Base-by-base conservation (phyloP, 2,888 invertebrate species). In the Camponotus fellah region DNA sequence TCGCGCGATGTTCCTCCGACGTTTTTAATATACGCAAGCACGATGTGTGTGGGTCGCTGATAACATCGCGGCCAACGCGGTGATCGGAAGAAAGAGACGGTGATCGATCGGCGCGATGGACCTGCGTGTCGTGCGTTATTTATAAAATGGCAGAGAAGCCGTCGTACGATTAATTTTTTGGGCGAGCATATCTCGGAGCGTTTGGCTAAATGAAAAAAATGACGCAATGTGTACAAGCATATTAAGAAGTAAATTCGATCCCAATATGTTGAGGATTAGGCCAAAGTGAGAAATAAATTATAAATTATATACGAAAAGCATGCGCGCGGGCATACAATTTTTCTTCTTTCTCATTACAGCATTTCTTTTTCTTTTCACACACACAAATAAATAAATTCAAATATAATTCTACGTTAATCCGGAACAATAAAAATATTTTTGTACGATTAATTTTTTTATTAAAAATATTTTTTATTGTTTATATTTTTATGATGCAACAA, bases 131-230 rank as follows among this genome's bases (percentile, higher is more conserved):
- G 43, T 58, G 58, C 34, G 58, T 79, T 74, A 60, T 80, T 74
- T 72, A 60, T 74, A 74, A 80, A 74, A 80, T 37, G 46, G 74
- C 17, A 60, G 79, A 21, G 74, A 80, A 74, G 46, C 40, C 21
- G 58, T 37, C 69, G 58, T 21, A 60, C 79, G 75, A 60, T 72
- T 74, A 46, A 21, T 60, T 74, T 74, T n/a, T 53, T 46, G 12
- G 21, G 21, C 34, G 74, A 60, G 26, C 60, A 32, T 34, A 46
- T 46, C 43, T 71, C 79, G 17, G 43, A 79, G 6, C 34, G 58
- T 72, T 58, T 21, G 72, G 21, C 58, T 79, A 60, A 79, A 46
- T 79, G 79, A 79, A 71, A 72, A 71, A 34, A n/a, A 69, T 26
- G 72, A 72, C 43, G 46, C 21, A 26, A 26, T 17, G 74, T 74